Base-by-base conservation (phyloP, 2,113 vertebrate genomes). In the Cheirogaleus medius region DNA sequence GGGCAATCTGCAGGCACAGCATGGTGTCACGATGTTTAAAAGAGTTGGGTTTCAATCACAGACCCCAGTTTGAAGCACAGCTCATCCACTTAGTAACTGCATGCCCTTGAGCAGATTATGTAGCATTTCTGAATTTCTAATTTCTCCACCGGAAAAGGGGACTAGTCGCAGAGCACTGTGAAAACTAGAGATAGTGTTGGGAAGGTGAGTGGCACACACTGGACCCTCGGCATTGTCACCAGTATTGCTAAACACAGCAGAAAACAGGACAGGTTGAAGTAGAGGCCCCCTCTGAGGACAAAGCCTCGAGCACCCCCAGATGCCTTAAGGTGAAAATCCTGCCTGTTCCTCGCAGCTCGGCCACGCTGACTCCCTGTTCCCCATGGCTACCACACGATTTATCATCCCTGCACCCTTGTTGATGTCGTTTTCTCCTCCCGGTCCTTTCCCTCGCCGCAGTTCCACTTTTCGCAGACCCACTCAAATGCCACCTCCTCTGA, bases 81-180 rank as follows among this genome's bases (percentile, higher is more conserved):
- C 78, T 76, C 54, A 29, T 58, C 87, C 83, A 34, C 74, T 60
- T 76, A 56, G 32, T 77, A 13, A 49, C 76, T 49, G 3, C 66
- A 5, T 47, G 71, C 91, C 69, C 69, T 80, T 60, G 63, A 63
- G 44, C 73, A 77, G 37, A 77, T 73, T 14, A 17, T 14, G 15
- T 37, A 42, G 44, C 37, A 12, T 82, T 94, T 92, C 52, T 92
- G 88, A 90, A 82, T 82, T 95, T 78, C 74, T 66, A 7, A 87
- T 87, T 89, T 47, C 44, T 83, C 78, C 85, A 18, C 94, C 66
- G 49, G 34, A 42, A 49, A 82, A 89, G 39, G 68, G 6, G 52
- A 8, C 52, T 39, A 25, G 77, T 52, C 25, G 34, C 21, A 44
- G 52, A 60, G 73, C 39, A 49, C 56, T 86, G 27, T 73, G 66